Base-by-base conservation (phyloP, 2,797 vertebrate genomes). In the Choloepus didactylus region DNA sequence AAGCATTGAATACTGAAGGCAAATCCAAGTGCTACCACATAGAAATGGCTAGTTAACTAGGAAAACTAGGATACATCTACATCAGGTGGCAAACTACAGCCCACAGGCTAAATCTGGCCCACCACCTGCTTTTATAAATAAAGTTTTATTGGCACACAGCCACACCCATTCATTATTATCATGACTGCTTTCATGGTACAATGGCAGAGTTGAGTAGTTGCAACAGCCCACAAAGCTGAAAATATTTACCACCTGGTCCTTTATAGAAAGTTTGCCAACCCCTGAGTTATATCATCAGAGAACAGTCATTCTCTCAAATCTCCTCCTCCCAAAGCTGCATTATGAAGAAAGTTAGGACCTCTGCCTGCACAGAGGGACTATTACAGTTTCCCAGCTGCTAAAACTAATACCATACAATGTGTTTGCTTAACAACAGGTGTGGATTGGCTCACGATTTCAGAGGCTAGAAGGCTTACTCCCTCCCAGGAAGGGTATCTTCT, bases 1-100 rank as follows among this genome's bases (percentile, higher is more conserved):
- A 82, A 56, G n/a, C 12, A 7, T 15, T 4, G 5, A 62, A 12
- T 9, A 16, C 35, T 38, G 69, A 87, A 19, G 11, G 59, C 60
- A 38, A 69, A 29, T 25, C 51, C 3, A 49, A 46, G 62, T 9
- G 25, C 25, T n/a, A 29, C 9, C 31, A 5, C 16, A 9, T 0
- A 0, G 25, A 44, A 10, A 66, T 2, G 6, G n/a, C 29, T 23
- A 4, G 6, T 3, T 8, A 1, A 14, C 46, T 4, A 2, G 1
- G 41, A n/a, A 56, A 75, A 67, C 51, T 6, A 19, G 25, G 49
- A 29, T 7, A 2, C n/a, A 5, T 35, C 66, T 75, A 1, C 1
- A 1, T n/a, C 3, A 3, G 3, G 44, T 46, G 69, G 79, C 38
- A 38, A 44, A 15, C 5, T 15, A 31, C 0, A 16, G 64, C 56